phyloP scores from a whole-genome alignment of 2,888 invertebrate genomes.

The Thysanoteuthis rhombus region DNA sequence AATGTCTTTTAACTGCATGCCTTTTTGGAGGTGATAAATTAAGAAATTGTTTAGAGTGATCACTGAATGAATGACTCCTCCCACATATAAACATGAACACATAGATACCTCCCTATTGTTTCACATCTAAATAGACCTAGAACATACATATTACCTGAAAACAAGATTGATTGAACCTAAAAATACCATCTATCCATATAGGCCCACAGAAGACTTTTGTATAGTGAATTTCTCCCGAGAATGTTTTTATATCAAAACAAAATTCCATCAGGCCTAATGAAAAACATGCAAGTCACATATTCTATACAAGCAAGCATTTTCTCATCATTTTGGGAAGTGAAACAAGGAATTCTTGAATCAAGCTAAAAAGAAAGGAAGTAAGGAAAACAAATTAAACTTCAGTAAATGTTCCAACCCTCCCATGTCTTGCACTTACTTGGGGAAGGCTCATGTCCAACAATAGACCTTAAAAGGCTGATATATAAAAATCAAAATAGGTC shows the following conservation, averaged over 20 bases:
- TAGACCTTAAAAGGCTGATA: no score
- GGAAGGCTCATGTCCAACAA: no score
- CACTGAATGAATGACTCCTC: no score
- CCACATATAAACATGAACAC: background rate
- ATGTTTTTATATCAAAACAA: background rate
- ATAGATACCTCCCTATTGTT: background rate
- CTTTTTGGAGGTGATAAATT: no score
- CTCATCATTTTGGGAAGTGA: background rate
- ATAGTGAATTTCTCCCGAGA: background rate
- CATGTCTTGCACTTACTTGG: no score
- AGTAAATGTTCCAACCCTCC: no score
- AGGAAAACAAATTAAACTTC: no score
- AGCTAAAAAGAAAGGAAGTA: background rate
- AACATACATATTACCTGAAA: background rate
- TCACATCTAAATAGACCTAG: background rate
- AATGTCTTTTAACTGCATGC: no score
- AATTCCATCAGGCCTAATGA: background rate
- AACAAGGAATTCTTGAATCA: background rate
- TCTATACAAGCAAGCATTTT: background rate
- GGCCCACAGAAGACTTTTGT: background rate
- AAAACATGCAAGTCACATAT: background rate
- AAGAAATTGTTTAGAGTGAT: no score
- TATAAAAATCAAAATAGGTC: no score
- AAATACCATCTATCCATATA: background rate
- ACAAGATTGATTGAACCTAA: background rate